A percentile compares a stretch with the other conserved stretches of the same genome.
Conservation (phyloP, 2,888 invertebrate species). For the Spatulosminthurus flaviceps region DNA sequence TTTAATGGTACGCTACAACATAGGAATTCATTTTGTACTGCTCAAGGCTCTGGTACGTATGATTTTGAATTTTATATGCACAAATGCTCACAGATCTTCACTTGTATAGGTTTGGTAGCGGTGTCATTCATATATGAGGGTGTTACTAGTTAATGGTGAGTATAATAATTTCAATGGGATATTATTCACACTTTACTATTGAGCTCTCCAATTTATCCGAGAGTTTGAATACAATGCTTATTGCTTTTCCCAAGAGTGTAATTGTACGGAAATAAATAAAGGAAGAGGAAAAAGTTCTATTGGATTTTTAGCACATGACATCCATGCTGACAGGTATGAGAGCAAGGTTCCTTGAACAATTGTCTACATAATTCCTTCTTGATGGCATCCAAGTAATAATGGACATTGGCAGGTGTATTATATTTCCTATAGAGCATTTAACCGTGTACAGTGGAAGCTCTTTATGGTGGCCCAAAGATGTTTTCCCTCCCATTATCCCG, state of each 20-base stretch:
- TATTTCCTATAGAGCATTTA: background rate
- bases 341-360: background rate
- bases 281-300: constrained; percentile 6
- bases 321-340: background rate
- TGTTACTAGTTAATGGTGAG: too few species aligned
- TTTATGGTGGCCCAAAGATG: too few species aligned
- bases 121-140: too few species aligned
- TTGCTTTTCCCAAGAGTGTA: background rate
- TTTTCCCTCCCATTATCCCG: too few species aligned
- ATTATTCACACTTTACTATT: background rate
- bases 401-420: background rate
- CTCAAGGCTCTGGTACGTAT: too few species aligned
- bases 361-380: background rate
- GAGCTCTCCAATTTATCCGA: background rate
- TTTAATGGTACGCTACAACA: too few species aligned
- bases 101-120: too few species aligned
- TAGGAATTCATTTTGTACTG: too few species aligned
- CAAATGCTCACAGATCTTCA: too few species aligned
- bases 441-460: too few species aligned
- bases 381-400: background rate
- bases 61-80: too few species aligned
- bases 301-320: constrained; percentile 13
- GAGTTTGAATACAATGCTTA: background rate
- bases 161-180: too few species aligned
- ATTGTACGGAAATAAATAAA: constrained; percentile 4